Percentiles rank a stretch among this genome's conserved stretches.
These are phyloP conservation scores for Oncorhynchus kisutch DNA, from an alignment of 2,113 vertebrate genomes.

Conservation along the genomic window DNA sequence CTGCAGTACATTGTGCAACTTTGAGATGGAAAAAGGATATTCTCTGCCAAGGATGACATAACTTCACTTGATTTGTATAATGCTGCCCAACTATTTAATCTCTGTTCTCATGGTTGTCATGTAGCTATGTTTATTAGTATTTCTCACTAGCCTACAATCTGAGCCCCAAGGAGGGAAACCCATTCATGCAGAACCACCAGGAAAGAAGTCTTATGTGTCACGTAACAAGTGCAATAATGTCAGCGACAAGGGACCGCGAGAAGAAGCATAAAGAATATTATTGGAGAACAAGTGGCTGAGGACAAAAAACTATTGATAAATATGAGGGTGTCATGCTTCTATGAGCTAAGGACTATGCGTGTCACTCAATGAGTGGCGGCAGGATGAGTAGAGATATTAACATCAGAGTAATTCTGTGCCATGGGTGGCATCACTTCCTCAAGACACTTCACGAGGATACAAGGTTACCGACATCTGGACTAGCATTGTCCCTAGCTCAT, in stretches of 20 bases:
- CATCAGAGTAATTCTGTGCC: too few relatives aligned
- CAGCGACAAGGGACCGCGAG: conserved; percentile 60
- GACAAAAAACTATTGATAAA: neutral
- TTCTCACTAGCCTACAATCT: conserved; percentile 61
- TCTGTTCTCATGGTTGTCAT: conserved; percentile 10
- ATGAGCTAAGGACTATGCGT: too few relatives aligned
- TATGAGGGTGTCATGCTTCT: too few relatives aligned
- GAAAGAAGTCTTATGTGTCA: conserved; percentile 55
- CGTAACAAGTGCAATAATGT: conserved; percentile 68
- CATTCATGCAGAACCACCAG: conserved; percentile 58
- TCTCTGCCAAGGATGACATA: neutral
- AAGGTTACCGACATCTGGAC: too few relatives aligned
- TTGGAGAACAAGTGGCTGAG: neutral
- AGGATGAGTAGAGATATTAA: too few relatives aligned
- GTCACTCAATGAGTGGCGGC: too few relatives aligned
- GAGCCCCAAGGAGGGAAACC: conserved; percentile 54
- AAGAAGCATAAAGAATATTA: conserved; percentile 47
- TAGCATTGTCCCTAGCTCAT: too few relatives aligned
- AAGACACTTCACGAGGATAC: too few relatives aligned
- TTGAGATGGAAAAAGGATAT: neutral
- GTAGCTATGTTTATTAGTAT: conserved; percentile 44
- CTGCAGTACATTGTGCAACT: neutral
- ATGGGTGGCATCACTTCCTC: too few relatives aligned
- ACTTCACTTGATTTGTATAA: conserved; percentile 21
- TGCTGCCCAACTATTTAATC: conserved; percentile 18